Base-by-base conservation (phyloP, 1,140 invertebrate species). In the Macrocentrus cingulum region DNA sequence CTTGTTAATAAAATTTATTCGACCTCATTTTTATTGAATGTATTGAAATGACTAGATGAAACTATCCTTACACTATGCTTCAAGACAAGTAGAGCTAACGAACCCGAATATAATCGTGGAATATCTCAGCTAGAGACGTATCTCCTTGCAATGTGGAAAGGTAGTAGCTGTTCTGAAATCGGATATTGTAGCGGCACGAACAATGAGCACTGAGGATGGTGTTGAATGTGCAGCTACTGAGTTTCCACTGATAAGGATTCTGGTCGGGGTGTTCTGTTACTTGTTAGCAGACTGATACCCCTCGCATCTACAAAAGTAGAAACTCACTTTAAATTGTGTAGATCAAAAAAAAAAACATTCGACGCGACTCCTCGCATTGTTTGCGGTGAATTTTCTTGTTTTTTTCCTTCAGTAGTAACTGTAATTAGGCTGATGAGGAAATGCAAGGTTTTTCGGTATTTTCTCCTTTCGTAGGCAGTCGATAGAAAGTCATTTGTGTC, bases 161-260 rank as follows among this genome's bases (percentile, higher is more conserved):
- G 49, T 37, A 34, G 32, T 7, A n/a, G 8, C n/a, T n/a, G n/a
- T n/a, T n/a, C 13, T 20, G 49, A 51, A 51, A 51, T 51, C 18
- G 49, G 49, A 37, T 51, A 51, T 51, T 51, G 19, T 19, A 34
- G 37, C 32, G 49, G 32, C 32, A 20, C 46, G 4, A 51, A 34
- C 46, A 32, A 34, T 49, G 32, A 15, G 18, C 13, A 9, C 8
- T 19, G n/a, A n/a, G 6, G 18, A 20, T 18, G n/a, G 20, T 49
- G 13, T 22, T 18, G 22, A 29, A 25, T 37, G 16, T 37, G 15
- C n/a, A 36, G 32, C 18, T 19, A 2, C 25, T 34, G 46, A 46
- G 44, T 46, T 46, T 23, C 18, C 7, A 46, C 29, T 49, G 46
- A 36, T 51, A 37, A 39, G 45, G 45, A 23, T 23, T 48, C 20